Evolutionary conservation across 2,113 vertebrate species (phyloP), one percentile per base, ranked within the genome.

Genomic region (Motacilla alba): DNA sequence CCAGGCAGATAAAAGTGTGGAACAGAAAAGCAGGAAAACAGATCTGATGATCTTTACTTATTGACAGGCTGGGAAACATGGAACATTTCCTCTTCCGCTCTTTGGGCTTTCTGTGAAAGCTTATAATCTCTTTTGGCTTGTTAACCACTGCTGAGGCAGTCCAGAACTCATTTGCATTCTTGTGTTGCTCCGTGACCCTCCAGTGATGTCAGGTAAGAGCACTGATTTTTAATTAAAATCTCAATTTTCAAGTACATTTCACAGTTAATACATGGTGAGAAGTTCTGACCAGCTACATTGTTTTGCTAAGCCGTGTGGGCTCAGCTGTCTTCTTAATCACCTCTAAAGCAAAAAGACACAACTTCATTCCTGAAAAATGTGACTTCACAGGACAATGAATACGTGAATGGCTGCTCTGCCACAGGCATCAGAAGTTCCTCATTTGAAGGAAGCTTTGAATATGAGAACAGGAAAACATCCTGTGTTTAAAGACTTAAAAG

Each of bases 241-340:
- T 97, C 85, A 90, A 80, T 96, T 97, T 98, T 97, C 94, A 92
- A 97, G 94, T 91, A 78, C 43, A 92, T 94, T 97, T 97, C 90
- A 91, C 76, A 94, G 92, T 95, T 97, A 96, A 94, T 47, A 77
- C 14, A 18, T 20, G 63, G 89, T 8, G 35, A 94, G 72, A 94
- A 97, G 84, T 91, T 87, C 91, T 87, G 94, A 95, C 73, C 74
- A 73, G 69, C 80, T 92, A 89, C 86, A 68, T 93, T 97, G 81
- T 92, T 97, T 84, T 83, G 59, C 82, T 84, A 85, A 87, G 35
- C 31, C 6, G 5, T 17, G 12, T 31, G 41, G 52, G 70, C 56
- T 87, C 79, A 94, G 43, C 73, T 93, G 70, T 93, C 91, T 79
- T 73, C 28, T 55, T 82, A 83, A 92, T 68, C 89, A 85, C 7